Percentiles rank a stretch among this genome's conserved stretches.
phyloP scores from a whole-genome alignment of 2,113 vertebrate genomes.

The Ceuthmochares aereus region DNA sequence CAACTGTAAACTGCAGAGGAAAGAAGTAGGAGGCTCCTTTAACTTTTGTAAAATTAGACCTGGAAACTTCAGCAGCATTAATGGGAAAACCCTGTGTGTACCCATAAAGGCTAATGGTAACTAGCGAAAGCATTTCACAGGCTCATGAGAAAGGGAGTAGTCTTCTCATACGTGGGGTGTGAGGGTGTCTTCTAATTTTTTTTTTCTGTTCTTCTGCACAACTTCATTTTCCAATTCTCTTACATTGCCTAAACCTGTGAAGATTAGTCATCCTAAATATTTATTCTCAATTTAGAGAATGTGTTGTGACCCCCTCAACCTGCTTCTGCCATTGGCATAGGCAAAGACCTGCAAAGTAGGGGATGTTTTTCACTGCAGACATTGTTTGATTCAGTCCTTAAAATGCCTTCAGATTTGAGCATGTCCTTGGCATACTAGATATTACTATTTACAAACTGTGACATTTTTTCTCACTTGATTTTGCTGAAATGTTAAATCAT shows the following conservation, averaged over 20 bases:
- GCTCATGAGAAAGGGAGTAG: neutral
- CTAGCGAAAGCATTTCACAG: neutral
- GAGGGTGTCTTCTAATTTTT: neutral
- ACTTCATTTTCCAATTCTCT: neutral
- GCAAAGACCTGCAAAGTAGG: neutral
- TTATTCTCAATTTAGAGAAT: neutral
- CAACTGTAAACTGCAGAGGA: neutral
- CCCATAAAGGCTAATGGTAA: neutral
- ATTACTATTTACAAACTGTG: neutral
- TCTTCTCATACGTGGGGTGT: neutral
- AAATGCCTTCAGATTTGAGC: neutral
- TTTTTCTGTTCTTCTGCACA: neutral
- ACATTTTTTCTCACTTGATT: neutral
- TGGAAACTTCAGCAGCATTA: slow-evolving; percentile 17
- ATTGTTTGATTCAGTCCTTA: neutral
- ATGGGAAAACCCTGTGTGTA: neutral
- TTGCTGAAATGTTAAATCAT: neutral
- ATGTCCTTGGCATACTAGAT: neutral
- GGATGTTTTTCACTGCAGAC: neutral
- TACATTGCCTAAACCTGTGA: neutral
- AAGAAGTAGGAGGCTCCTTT: neutral
- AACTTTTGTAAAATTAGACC: neutral
- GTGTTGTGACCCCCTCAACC: neutral
- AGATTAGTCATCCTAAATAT: neutral
- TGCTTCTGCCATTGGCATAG: neutral